Conservation (phyloP, 2,113 vertebrate species). For the Pelobates fuscus region DNA sequence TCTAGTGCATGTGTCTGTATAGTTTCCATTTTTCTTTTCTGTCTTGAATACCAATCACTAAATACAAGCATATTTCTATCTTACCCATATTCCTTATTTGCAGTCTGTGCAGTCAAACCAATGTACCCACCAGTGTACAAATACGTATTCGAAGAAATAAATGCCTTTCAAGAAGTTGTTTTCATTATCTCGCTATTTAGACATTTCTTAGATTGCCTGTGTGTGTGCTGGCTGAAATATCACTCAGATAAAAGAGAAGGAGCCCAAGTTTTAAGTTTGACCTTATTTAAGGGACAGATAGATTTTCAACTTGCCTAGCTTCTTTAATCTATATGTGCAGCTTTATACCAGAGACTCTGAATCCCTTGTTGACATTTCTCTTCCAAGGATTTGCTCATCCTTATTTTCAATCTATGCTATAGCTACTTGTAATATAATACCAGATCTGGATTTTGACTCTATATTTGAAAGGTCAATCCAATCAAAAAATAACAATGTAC, state of each 20-base stretch:
- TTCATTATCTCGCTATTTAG: slow-evolving; percentile 6
- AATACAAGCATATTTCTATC: too few relatives aligned
- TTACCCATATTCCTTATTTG: too few relatives aligned
- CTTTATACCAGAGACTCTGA: neutral
- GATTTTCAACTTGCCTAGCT: neutral
- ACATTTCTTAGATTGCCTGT: neutral
- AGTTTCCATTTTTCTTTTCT: too few relatives aligned
- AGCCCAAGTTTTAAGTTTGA: neutral
- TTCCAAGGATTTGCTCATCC: neutral
- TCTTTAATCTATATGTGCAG: neutral
- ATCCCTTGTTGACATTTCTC: neutral
- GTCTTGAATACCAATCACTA: too few relatives aligned
- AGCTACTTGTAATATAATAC: neutral
- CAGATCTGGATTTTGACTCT: neutral
- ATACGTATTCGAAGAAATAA: slow-evolving; percentile 10
- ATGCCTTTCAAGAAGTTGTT: neutral
- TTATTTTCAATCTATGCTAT: neutral
- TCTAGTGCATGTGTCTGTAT: too few relatives aligned
- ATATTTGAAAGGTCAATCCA: too few relatives aligned
- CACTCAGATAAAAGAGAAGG: neutral
- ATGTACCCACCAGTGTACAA: neutral
- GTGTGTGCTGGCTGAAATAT: slow-evolving; percentile 6
- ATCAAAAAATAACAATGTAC: too few relatives aligned
- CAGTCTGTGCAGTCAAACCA: too few relatives aligned
- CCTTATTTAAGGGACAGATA: slow-evolving; percentile 24